These are phyloP conservation scores for Hirundichthys speculiger DNA, from an alignment of 2,113 vertebrate genomes.

Conservation along the genomic window DNA sequence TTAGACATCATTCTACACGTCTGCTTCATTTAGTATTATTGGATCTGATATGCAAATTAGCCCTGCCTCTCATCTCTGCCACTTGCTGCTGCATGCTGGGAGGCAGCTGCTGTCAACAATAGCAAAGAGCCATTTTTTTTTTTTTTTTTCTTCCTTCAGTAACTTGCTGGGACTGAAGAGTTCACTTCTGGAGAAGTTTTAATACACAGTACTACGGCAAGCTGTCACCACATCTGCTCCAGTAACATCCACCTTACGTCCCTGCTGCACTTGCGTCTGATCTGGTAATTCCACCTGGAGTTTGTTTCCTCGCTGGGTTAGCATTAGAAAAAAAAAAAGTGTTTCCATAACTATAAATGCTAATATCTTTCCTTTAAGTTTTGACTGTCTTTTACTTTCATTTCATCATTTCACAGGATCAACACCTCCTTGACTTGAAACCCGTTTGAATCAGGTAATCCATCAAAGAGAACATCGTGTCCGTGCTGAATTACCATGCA, in stretches of 20 bases:
- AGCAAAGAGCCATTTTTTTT: neutral
- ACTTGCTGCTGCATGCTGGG: neutral
- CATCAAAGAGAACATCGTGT: conserved; percentile 26
- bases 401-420: neutral
- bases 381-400: neutral
- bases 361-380: neutral
- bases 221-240: too few relatives aligned
- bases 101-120: neutral
- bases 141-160: neutral
- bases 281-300: too few relatives aligned
- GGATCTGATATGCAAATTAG: neutral
- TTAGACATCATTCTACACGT: neutral
- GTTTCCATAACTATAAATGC: too few relatives aligned
- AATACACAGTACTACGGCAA: too few relatives aligned
- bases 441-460: conserved; percentile 19
- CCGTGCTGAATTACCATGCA: conserved; percentile 11
- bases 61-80: neutral
- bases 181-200: too few relatives aligned
- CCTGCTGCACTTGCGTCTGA: too few relatives aligned
- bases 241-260: too few relatives aligned
- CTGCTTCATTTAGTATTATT: neutral
- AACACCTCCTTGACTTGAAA: neutral
- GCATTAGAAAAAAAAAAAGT: too few relatives aligned
- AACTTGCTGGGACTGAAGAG: too few relatives aligned
- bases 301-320: too few relatives aligned